Conservation (phyloP, 2,113 vertebrate species). For the Stegostoma tigrinum region DNA sequence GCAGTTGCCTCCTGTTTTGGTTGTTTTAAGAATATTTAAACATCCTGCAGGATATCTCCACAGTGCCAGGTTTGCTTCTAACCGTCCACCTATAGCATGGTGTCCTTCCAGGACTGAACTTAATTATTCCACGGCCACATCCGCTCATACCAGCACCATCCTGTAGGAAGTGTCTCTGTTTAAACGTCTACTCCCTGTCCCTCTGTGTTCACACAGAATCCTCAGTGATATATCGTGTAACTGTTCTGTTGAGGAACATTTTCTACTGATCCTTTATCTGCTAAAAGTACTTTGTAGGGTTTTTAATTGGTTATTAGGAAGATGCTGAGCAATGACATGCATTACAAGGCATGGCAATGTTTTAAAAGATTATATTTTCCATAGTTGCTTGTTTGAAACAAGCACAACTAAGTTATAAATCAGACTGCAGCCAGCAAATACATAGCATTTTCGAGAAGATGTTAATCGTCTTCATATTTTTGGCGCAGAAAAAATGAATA, state of each 20-base stretch:
- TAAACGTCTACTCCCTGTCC: neutral
- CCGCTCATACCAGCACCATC: neutral
- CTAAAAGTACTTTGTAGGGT: too few species aligned
- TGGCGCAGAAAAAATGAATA: neutral
- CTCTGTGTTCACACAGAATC: neutral
- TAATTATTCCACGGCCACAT: neutral
- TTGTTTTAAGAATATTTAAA: slow-evolving; percentile 15
- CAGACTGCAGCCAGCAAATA: slow-evolving; percentile 22
- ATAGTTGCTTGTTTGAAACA: slow-evolving; percentile 16
- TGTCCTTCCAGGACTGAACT: neutral
- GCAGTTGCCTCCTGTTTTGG: neutral
- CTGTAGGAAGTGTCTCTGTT: neutral
- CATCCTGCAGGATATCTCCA: neutral
- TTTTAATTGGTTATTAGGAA: neutral
- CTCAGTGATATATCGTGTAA: neutral
- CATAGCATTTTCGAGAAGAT: neutral
- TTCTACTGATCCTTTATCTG: neutral
- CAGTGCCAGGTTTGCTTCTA: neutral
- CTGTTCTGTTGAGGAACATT: neutral
- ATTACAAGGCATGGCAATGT: neutral
- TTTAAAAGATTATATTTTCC: slow-evolving; percentile 16
- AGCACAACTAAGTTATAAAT: neutral
- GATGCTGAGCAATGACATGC: neutral
- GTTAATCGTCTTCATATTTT: neutral
- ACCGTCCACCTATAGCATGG: neutral